A percentile compares a stretch with the other conserved stretches of the same genome.
phyloP scores from a whole-genome alignment of 2,888 invertebrate genomes.

The Agriopis marginaria region DNA sequence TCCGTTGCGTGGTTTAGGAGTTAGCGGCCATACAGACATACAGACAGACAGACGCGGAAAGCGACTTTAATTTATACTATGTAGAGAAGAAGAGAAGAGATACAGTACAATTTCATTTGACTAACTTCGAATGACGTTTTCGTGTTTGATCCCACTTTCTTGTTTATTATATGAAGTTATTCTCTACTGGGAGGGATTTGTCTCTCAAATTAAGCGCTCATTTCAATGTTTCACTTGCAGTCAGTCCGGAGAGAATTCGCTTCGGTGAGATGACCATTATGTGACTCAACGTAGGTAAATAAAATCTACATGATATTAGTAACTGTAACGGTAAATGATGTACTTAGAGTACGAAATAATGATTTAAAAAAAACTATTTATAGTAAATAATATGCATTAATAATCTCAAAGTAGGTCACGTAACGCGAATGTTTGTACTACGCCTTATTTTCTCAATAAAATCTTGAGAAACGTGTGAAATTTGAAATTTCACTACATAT shows the following conservation, averaged over 20 bases:
- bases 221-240: background rate
- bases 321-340: constrained; percentile 36
- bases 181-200: background rate
- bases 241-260: background rate
- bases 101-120: background rate
- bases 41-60: too few relatives aligned
- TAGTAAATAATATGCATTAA: constrained; percentile 35
- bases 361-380: constrained; percentile 23
- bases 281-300: constrained; percentile 27
- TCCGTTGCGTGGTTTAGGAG: too few relatives aligned
- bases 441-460: background rate
- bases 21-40: too few relatives aligned
- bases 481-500: background rate
- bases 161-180: background rate
- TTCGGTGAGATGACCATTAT: constrained; percentile 1
- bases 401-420: constrained; percentile 45
- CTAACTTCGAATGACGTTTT: background rate
- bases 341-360: constrained; percentile 47
- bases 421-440: constrained; percentile 18
- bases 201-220: too few relatives aligned
- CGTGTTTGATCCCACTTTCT: too few relatives aligned
- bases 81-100: too few relatives aligned
- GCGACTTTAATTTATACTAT: too few relatives aligned
- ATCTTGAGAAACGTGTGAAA: background rate
- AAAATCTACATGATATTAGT: constrained; percentile 16